These are phyloP conservation scores for Philopedon plagiatum DNA, from an alignment of 2,888 invertebrate species.

Conservation along the genomic window DNA sequence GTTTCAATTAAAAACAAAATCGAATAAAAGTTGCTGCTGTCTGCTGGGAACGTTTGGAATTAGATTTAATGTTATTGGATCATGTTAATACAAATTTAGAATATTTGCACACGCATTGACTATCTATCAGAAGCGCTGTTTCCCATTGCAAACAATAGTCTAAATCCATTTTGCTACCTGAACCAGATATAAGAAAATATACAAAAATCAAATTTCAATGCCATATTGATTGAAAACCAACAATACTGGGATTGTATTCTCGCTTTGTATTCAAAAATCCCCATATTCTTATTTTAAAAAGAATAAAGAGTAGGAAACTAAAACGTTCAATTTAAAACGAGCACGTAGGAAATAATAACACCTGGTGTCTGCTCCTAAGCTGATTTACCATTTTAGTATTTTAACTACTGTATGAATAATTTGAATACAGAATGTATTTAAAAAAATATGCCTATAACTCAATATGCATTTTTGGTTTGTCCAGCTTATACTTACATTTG, in stretches of 20 bases:
- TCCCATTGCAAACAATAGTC: constrained; percentile 44
- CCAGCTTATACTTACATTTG: too few relatives aligned
- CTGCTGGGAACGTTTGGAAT: not conserved
- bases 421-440: too few relatives aligned
- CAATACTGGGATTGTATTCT: constrained; percentile 45
- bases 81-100: not conserved
- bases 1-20: constrained; percentile 27
- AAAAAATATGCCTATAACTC: too few relatives aligned
- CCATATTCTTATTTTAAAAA: constrained; percentile 42
- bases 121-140: constrained; percentile 15
- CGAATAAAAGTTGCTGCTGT: not conserved
- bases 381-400: not conserved
- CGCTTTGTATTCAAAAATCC: constrained; percentile 43
- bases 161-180: constrained; percentile 47
- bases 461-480: too few relatives aligned
- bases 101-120: constrained; percentile 34
- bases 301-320: constrained; percentile 38
- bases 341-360: constrained; percentile 42
- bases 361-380: constrained; percentile 38
- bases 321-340: constrained; percentile 39
- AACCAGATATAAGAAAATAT: constrained; percentile 47
- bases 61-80: not conserved
- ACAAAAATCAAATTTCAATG: constrained; percentile 50
- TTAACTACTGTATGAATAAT: too few relatives aligned
- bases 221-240: constrained; percentile 48